These are phyloP conservation scores for Paraescarpia echinospica DNA, from an alignment of 1,140 invertebrate genomes.

Conservation along the genomic window DNA sequence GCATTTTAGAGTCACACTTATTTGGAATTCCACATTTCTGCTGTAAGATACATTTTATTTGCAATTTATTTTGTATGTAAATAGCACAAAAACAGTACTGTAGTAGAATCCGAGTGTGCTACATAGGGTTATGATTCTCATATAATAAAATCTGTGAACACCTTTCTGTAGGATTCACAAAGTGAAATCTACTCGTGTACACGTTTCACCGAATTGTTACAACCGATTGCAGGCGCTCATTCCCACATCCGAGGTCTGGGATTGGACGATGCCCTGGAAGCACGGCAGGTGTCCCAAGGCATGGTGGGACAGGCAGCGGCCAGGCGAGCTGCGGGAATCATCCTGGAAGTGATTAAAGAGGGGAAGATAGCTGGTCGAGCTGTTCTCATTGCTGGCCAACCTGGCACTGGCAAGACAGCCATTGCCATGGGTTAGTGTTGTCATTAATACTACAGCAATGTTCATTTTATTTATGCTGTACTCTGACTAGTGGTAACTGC, in stretches of 20 bases:
- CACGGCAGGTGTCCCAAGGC: slow-evolving; percentile 88
- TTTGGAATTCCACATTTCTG: no score
- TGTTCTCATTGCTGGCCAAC: slow-evolving; percentile 93
- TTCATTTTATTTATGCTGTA: not conserved
- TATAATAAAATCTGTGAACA: no score
- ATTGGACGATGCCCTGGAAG: slow-evolving; percentile 89
- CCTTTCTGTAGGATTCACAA: no score
- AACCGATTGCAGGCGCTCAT: slow-evolving; percentile 73
- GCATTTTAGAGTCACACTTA: no score
- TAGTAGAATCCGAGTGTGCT: no score
- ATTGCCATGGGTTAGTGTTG: slow-evolving; percentile 79
- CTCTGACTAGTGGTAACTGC: not conserved
- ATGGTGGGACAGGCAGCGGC: slow-evolving; percentile 97
- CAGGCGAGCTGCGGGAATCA: slow-evolving; percentile 87
- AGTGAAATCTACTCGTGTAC: not conserved
- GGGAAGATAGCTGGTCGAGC: slow-evolving; percentile 96
- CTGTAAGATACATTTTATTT: no score
- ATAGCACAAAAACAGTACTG: no score
- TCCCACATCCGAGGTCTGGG: slow-evolving; percentile 97
- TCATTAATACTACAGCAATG: not conserved
- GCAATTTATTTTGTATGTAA: no score
- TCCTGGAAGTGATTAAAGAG: slow-evolving; percentile 97
- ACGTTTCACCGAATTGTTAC: not conserved
- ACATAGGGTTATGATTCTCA: no score
- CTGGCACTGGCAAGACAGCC: slow-evolving; percentile 96